Evolutionary conservation across 2,888 invertebrate genomes (phyloP), one percentile per base, ranked within the genome.

Genomic region (Zelleria hepariella): DNA sequence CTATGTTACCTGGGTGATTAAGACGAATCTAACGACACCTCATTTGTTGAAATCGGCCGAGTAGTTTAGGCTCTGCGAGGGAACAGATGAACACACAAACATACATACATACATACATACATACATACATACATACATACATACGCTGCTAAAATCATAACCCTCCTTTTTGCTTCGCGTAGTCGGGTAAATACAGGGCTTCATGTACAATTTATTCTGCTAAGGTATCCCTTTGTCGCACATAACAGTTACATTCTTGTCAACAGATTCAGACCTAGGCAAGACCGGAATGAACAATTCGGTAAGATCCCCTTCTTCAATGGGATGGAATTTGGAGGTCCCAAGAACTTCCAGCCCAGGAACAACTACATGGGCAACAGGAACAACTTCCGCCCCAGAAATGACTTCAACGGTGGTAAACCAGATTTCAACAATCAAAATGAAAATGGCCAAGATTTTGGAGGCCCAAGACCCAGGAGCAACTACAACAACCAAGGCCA

Each of bases 261-360:
- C 32, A 10, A 60, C 65, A 90, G 88, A 88, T 91, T 87, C 82
- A 91, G 92, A 77, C 90, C 91, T 73, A 87, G 91, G 77, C 86
- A 90, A 77, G 92, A 92, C 80, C 91, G 91, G 77, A 90, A 90
- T 84, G 92, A 92, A 89, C 91, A 91, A 90, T 90, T 88, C 79
- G 90, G 89, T 77, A 91, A 92, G 82, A 84, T 91, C 64, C 86
- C 82, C 62, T 86, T 77, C 67, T 81, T 80, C 63, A 86, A 84
- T 77, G 82, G 82, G 60, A 66, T 67, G 87, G 88, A 89, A 62
- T 89, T 89, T 73, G 89, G 89, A 55, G 89, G 89, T 18, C 89
- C 89, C 59, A 89, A 87, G 75, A 83, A 78, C 65, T 88, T 86
- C 77, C 82, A 77, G 62, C 89, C 89, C 47, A 78, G 89, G 67